These are phyloP conservation scores for Zaprionus inermis DNA, from an alignment of 1,140 invertebrate species.

Conservation along the genomic window DNA sequence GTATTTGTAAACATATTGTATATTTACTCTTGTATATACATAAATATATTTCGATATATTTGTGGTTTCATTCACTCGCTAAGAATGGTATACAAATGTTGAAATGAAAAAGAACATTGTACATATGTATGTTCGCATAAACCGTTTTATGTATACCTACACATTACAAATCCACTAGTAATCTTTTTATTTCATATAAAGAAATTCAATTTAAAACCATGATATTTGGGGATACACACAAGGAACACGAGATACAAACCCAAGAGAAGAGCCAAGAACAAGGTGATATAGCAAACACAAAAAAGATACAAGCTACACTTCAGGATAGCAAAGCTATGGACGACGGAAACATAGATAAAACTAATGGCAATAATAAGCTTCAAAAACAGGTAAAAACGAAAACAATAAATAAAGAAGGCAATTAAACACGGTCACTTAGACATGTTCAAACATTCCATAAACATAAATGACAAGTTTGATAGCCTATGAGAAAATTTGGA, in stretches of 20 bases:
- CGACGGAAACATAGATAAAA: conserved; percentile 43
- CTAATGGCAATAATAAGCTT: conserved; percentile 39
- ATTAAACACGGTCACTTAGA: neutral
- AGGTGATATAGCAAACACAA: conserved; percentile 20
- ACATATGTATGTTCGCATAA: neutral
- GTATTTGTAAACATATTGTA: neutral
- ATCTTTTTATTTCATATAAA: neutral
- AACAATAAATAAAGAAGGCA: neutral
- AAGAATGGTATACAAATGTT: neutral
- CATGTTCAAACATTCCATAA: neutral
- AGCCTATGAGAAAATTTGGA: neutral
- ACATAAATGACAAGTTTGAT: neutral
- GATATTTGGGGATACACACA: conserved; percentile 58
- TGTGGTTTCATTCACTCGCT: neutral
- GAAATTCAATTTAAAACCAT: conserved; percentile 35
- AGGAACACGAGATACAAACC: conserved; percentile 40
- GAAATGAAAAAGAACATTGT: neutral
- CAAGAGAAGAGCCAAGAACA: conserved; percentile 20
- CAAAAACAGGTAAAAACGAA: conserved; percentile 38
- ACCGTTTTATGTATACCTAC: neutral
- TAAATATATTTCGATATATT: neutral
- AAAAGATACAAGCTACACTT: neutral
- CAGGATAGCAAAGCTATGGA: conserved; percentile 21
- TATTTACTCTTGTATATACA: neutral
- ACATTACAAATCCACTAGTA: neutral